phyloP scores from a whole-genome alignment of 2,888 invertebrate genomes.

The Herminia tarsipennalis region DNA sequence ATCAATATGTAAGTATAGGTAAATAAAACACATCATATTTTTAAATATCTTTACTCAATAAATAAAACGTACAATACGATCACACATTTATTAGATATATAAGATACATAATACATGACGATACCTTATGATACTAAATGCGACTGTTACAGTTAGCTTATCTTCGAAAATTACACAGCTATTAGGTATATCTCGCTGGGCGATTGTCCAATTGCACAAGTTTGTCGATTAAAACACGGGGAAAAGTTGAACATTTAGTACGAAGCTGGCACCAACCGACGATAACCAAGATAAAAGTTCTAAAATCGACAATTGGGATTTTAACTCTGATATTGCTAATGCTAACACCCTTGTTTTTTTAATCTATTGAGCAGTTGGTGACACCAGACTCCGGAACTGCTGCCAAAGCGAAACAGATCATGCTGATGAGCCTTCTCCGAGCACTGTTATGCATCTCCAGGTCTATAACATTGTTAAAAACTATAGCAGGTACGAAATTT shows the following conservation, averaged over 20 bases:
- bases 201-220: constrained; percentile 69
- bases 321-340: constrained; percentile 15
- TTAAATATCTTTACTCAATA: too few species aligned
- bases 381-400: constrained; percentile 58
- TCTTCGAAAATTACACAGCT: constrained; percentile 57
- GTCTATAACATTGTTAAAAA: constrained; percentile 61
- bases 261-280: constrained; percentile 49
- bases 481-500: constrained; percentile 67
- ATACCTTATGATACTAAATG: constrained; percentile 31
- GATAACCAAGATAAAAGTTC: constrained; percentile 65
- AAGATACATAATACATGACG: too few species aligned
- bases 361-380: constrained; percentile 53
- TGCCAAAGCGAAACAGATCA: constrained; percentile 68
- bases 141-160: constrained; percentile 48
- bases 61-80: too few species aligned
- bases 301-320: constrained; percentile 45
- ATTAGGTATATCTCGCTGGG: constrained; percentile 60
- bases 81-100: too few species aligned
- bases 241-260: constrained; percentile 58
- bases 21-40: too few species aligned
- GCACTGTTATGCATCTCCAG: constrained; percentile 44
- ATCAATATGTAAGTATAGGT: too few species aligned
- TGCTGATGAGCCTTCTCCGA: constrained; percentile 45
- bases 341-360: constrained; percentile 7
- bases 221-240: constrained; percentile 67